A percentile compares a stretch with the other conserved stretches of the same genome.
These are phyloP conservation scores for Seriola rivoliana DNA, from an alignment of 2,113 vertebrate genomes.

Conservation along the genomic window DNA sequence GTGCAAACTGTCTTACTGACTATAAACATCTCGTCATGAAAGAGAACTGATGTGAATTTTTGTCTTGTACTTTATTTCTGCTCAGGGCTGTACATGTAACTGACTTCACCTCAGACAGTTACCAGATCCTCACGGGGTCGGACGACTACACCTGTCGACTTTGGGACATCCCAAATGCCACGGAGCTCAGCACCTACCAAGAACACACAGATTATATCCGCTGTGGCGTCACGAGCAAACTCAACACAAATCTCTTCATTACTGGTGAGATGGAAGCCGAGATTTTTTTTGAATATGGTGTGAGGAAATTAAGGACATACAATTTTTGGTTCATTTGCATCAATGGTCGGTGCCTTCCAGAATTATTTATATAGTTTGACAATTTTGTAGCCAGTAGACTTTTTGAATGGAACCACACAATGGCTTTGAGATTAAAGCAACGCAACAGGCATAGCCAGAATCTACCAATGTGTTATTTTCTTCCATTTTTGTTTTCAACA, in stretches of 20 bases:
- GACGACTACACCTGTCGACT: conserved; percentile 93
- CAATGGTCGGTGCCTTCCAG: neutral
- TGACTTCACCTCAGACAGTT: conserved; percentile 92
- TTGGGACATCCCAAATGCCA: conserved; percentile 93
- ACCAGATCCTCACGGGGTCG: conserved; percentile 91
- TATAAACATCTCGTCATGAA: neutral
- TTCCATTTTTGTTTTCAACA: too few relatives aligned
- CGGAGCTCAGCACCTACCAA: conserved; percentile 86
- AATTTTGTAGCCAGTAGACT: neutral
- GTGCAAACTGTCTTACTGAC: neutral
- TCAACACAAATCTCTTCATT: conserved; percentile 93
- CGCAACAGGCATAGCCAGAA: neutral
- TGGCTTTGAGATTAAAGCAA: neutral
- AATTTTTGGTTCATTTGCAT: neutral
- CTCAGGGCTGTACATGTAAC: conserved; percentile 91
- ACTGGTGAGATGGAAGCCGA: conserved; percentile 86
- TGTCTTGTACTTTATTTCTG: neutral
- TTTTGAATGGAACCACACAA: neutral
- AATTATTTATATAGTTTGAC: neutral
- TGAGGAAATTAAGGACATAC: conserved; percentile 21
- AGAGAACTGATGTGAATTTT: neutral
- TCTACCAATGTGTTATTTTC: neutral
- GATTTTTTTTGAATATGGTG: neutral
- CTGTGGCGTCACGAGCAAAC: conserved; percentile 90
- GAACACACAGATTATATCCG: conserved; percentile 96